Percentiles rank a stretch among this genome's conserved stretches.
Evolutionary conservation across 2,113 vertebrate species (phyloP).

Genomic region (Hippocampus abdominalis): DNA sequence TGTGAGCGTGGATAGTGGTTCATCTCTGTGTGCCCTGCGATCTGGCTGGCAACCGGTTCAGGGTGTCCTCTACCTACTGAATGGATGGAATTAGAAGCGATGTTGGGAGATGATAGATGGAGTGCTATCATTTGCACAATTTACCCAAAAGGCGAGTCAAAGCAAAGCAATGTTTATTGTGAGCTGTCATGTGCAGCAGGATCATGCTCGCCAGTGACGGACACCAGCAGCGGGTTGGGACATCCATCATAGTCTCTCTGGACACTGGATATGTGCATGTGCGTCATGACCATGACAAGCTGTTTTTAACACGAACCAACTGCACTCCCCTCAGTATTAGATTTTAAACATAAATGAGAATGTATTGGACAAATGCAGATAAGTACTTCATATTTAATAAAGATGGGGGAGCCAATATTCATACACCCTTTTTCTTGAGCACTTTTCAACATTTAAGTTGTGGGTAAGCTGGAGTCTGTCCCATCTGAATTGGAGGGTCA

Average conservation of each 20-base stretch:
- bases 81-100: not conserved
- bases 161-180: constrained; percentile 7
- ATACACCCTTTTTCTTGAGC: not conserved
- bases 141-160: not conserved
- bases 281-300: not conserved
- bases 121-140: not conserved
- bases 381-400: not conserved
- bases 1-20: too few relatives aligned
- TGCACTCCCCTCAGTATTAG: not conserved
- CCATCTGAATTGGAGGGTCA: not conserved
- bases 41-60: too few relatives aligned
- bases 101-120: not conserved
- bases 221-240: constrained; percentile 44
- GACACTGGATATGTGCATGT: constrained; percentile 42
- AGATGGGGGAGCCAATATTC: not conserved
- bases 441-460: not conserved
- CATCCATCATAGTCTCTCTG: constrained; percentile 30
- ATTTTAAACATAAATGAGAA: not conserved
- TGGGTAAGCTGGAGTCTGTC: not conserved
- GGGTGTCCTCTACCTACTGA: too few relatives aligned
- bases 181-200: constrained; percentile 21
- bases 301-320: not conserved
- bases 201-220: constrained; percentile 40
- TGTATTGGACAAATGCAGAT: not conserved
- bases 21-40: too few relatives aligned